Conservation (phyloP, 1,140 invertebrate species). For the honey bee (Apis mellifera) region DNA sequence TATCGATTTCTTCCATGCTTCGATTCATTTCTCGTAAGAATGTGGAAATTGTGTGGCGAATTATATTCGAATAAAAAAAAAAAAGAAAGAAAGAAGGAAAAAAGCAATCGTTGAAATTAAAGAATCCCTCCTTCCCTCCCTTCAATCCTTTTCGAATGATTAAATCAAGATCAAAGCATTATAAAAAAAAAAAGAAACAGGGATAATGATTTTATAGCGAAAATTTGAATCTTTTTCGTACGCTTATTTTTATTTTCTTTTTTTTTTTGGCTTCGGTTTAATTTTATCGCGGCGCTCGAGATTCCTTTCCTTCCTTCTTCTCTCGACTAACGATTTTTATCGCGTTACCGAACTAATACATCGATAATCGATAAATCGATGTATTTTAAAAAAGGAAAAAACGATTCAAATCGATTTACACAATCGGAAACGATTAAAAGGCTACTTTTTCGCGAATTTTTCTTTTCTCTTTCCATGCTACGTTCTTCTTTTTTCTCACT, state of each 20-base stretch:
- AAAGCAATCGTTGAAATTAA: no score
- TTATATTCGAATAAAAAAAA: neutral
- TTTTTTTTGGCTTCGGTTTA: neutral
- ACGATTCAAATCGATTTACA: slow-evolving; percentile 58
- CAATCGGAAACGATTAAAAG: slow-evolving; percentile 53
- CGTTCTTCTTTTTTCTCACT: neutral
- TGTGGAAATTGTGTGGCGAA: no score
- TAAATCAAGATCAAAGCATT: no score
- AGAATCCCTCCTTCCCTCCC: no score
- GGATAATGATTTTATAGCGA: no score
- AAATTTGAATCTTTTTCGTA: no score
- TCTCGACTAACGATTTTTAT: neutral
- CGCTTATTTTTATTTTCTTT: no score
- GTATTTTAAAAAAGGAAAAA: slow-evolving; percentile 34
- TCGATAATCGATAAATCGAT: slow-evolving; percentile 66
- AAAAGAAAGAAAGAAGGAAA: neutral
- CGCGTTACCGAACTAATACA: slow-evolving; percentile 43
- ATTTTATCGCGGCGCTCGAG: neutral
- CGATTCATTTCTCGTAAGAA: neutral
- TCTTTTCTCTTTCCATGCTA: neutral
- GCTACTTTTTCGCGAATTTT: slow-evolving; percentile 1
- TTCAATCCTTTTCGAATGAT: no score
- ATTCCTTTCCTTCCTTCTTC: neutral
- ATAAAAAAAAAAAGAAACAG: no score
- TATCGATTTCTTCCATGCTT: neutral